Evolutionary conservation across 2,888 invertebrate species (phyloP).

Genomic region (Sylvicola cinctus): DNA sequence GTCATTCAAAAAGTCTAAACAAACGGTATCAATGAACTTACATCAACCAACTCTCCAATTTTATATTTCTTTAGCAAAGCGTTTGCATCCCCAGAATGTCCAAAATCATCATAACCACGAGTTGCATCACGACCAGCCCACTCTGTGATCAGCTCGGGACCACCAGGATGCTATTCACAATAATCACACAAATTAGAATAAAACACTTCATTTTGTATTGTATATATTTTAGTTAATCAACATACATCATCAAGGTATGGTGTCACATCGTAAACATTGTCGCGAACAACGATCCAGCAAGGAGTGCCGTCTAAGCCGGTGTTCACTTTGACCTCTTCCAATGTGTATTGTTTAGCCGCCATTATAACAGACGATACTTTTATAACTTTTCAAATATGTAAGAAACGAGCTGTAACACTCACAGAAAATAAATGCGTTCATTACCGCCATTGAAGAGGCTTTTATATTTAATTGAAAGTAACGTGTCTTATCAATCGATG

Average conservation of each 20-base stretch:
- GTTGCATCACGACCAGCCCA: slow-evolving; percentile 47
- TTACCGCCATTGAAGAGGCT: too few species aligned
- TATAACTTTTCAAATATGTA: too few species aligned
- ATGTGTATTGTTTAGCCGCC: slow-evolving; percentile 16
- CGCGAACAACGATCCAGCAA: slow-evolving; percentile 42
- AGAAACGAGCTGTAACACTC: too few species aligned
- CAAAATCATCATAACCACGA: slow-evolving; percentile 39
- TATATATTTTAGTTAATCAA: slow-evolving; percentile 1
- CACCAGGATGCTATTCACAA: slow-evolving; percentile 45
- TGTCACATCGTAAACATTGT: slow-evolving; percentile 47
- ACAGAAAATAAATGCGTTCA: too few species aligned
- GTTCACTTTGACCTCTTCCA: slow-evolving; percentile 34
- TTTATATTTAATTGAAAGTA: too few species aligned
- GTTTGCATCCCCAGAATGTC: slow-evolving; percentile 44
- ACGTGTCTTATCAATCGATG: too few species aligned
- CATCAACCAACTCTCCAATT: slow-evolving; percentile 37
- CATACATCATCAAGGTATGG: slow-evolving; percentile 36
- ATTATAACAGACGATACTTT: too few species aligned
- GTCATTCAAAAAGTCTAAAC: too few species aligned
- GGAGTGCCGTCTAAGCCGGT: slow-evolving; percentile 33
- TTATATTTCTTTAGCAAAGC: slow-evolving; percentile 33
- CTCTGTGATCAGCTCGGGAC: slow-evolving; percentile 36
- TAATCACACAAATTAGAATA: not conserved
- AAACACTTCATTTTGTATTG: not conserved
- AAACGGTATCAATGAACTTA: too few species aligned